Conservation (phyloP, 2,888 invertebrate species). For the Noctuana brunneofusca region DNA sequence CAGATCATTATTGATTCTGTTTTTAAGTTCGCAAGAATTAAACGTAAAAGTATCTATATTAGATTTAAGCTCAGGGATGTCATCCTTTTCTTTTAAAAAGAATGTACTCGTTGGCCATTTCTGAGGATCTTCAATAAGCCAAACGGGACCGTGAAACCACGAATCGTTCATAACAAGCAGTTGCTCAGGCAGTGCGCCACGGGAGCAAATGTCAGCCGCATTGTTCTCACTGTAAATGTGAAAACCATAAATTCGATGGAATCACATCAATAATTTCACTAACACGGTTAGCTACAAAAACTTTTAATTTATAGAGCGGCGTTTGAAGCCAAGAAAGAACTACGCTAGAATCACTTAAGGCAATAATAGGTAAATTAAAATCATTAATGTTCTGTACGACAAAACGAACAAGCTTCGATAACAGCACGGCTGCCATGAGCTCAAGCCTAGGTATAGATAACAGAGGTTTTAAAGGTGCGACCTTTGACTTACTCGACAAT, state of each 20-base stretch:
- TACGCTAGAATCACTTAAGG: not conserved
- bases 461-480: not conserved
- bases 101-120: not conserved
- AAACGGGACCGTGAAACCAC: not conserved
- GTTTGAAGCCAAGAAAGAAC: not conserved
- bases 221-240: not conserved
- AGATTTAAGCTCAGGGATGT: not conserved
- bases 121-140: not conserved
- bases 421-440: slow-evolving; percentile 1
- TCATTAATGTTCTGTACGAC: slow-evolving; percentile 1
- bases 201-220: slow-evolving; percentile 2
- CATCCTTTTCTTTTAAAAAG: not conserved
- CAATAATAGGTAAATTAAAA: not conserved
- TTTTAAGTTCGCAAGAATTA: not conserved
- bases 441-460: not conserved
- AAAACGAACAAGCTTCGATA: not conserved
- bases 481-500: not conserved
- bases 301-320: not conserved
- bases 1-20: not conserved
- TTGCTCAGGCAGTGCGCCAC: not conserved
- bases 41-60: not conserved
- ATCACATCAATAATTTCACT: not conserved
- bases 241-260: slow-evolving; percentile 1
- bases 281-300: slow-evolving; percentile 9
- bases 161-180: not conserved